Base-by-base conservation (phyloP, 2,888 invertebrate genomes). In the Uropetala carovei region DNA sequence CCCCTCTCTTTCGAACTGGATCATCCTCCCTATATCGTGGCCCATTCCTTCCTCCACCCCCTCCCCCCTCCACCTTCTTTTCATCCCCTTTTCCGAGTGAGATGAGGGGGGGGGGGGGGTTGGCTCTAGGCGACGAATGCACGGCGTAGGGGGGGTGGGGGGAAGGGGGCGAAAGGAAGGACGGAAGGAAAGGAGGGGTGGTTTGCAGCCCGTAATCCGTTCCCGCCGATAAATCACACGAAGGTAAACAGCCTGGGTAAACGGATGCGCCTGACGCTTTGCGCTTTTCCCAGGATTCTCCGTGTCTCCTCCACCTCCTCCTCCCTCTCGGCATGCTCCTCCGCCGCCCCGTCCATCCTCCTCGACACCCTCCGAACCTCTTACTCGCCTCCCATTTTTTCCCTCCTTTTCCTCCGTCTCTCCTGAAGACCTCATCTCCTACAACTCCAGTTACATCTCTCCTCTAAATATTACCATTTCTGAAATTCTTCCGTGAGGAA, bases 201-300 rank as follows among this genome's bases (percentile, higher is more conserved):
- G 93, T 92, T 91, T 91, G 92, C 81, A 56, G 83, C 82, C 82
- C 85, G 86, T 93, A 93, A 93, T 93, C 93, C 93, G 68, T 85
- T 91, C 91, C 86, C 92, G 92, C 85, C 93, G 92, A 93, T 93
- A 93, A 93, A 93, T 93, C 93, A 93, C 93, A 93, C 93, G 93
- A 92, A 93, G 86, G 92, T 92, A 93, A 93, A 93, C 92, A 93
- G 83, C 92, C 83, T 91, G 92, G 81, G 92, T 59, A 82, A 64
- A 92, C 82, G 92, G 92, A 86, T 64, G 86, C 91, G 92, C 91
- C 89, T 89, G 89, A 89, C 89, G 89, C 89, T 89, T 89, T 89
- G 64, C 64, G 89, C 89, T 89, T 89, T 89, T 89, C 89, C 89
- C 89, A 89, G 89, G 89, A 89, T 89, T 89, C 89, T 89, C 89